Evolutionary conservation across 2,797 vertebrate species (phyloP).

Genomic region (Vireo griseus): DNA sequence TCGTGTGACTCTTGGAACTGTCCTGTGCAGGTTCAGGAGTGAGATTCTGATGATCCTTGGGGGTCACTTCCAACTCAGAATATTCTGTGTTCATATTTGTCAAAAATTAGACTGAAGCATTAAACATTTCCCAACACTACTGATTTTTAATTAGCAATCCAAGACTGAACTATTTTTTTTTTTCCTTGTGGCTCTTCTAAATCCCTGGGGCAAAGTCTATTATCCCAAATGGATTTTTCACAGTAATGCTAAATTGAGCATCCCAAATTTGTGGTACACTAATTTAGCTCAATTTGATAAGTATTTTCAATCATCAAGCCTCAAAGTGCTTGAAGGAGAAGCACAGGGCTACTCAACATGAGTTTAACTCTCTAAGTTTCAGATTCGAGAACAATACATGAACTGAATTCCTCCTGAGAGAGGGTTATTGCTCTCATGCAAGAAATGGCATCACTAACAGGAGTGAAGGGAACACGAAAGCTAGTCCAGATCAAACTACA

Average conservation of each 20-base stretch:
- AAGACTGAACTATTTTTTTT: not conserved
- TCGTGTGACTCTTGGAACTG: not conserved
- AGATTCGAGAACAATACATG: not conserved
- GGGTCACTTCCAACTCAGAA: not conserved
- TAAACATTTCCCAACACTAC: not conserved
- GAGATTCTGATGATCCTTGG: not conserved
- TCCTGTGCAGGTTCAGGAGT: not conserved
- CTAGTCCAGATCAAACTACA: not conserved
- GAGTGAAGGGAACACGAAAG: not conserved
- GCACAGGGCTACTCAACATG: not conserved
- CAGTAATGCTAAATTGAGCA: slow-evolving; percentile 49
- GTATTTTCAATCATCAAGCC: slow-evolving; percentile 1
- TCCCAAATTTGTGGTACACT: slow-evolving; percentile 31
- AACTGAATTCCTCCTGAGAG: not conserved
- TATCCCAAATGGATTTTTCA: slow-evolving; percentile 63
- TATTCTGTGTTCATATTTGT: not conserved
- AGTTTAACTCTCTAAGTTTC: not conserved
- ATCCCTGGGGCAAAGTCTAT: slow-evolving; percentile 33
- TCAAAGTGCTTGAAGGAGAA: not conserved
- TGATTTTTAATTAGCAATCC: slow-evolving; percentile 41
- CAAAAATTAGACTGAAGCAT: not conserved
- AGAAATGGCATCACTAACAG: not conserved
- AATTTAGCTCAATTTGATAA: slow-evolving; percentile 57
- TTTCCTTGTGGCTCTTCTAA: not conserved
- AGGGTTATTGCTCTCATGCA: not conserved